Evolutionary conservation across 1,140 invertebrate species (phyloP).

Genomic region (Drosophila pseudoananassae): DNA sequence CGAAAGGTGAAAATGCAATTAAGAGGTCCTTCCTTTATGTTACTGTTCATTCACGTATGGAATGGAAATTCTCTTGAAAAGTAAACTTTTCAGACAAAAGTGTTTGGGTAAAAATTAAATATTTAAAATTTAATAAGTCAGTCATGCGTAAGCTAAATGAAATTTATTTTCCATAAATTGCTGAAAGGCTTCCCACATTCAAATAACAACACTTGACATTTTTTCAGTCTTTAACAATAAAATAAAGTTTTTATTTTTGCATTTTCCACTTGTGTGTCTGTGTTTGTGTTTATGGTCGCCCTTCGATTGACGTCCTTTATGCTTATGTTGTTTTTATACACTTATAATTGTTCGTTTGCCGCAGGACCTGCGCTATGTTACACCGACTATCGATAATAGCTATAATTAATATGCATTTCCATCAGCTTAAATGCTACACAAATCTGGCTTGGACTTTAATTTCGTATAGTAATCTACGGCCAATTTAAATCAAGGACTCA

Average conservation of each 20-base stretch:
- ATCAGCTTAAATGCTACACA: conserved; percentile 65
- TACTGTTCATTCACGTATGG: background rate
- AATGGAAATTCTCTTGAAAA: background rate
- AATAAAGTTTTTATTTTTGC: conserved; percentile 76
- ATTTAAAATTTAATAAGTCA: background rate
- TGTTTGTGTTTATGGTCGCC: conserved; percentile 20
- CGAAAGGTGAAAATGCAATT: conserved; percentile 2
- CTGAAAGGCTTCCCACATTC: background rate
- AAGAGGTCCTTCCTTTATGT: background rate
- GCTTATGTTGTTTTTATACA: conserved; percentile 58
- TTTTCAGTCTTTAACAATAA: conserved; percentile 80
- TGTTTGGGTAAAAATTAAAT: background rate
- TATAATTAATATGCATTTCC: conserved; percentile 61
- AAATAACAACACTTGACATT: conserved; percentile 26
- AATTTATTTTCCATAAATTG: background rate
- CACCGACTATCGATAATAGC: conserved; percentile 59
- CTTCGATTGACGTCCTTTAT: conserved; percentile 10
- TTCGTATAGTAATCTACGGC: conserved; percentile 15
- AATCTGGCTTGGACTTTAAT: conserved; percentile 50
- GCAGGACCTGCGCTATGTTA: conserved; percentile 55
- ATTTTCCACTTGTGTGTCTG: conserved; percentile 46
- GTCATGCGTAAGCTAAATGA: background rate
- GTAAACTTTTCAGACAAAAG: background rate
- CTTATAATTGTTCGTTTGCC: conserved; percentile 66
- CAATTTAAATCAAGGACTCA: conserved; percentile 53